Evolutionary conservation across 2,113 vertebrate genomes (phyloP), one percentile per base, ranked within the genome.

Genomic region (Prionailurus viverrinus): DNA sequence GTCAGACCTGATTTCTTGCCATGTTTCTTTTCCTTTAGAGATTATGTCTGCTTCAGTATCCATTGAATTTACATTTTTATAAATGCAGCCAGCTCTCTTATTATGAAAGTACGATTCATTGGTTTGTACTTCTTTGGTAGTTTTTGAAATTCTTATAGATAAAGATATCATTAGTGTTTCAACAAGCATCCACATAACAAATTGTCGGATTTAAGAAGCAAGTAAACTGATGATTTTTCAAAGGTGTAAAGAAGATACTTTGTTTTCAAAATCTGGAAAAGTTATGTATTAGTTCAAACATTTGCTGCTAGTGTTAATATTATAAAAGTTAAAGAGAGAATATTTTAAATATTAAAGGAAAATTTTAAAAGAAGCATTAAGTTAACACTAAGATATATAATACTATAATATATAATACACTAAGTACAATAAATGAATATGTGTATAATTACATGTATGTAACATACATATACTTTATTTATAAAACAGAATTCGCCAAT

Each of bases 1-100:
- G 74, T 92, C 80, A 94, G 13, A 82, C 33, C 51, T 95, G 71
- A 79, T 93, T 76, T 95, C n/a, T 96, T 85, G 33, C 53, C 71
- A n/a, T 76, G 31, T 55, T 91, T 78, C 65, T 68, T 92, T 96
- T 93, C n/a, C 55, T 89, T 90, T 89, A 23, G 14, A 74, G 65
- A 92, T 94, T 36, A 78, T 84, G 81, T 51, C 85, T 94, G 29
- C 53, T 85, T 93, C 71, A 94, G 53, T 69, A 91, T 65, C 82
- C 19, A 73, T 31, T 39, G 21, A 91, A 81, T 95, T 96, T 97
- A 65, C 81, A 88, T 91, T 97, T 92, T 91, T 95, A 84, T 78
- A 74, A 97, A 83, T 94, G 11, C 45, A 94, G 31, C 65, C n/a
- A 55, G 19, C 45, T 91, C 97, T 96, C 78, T 33, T 93, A 81